Evolutionary conservation across 2,113 vertebrate species (phyloP).

Genomic region (Lophotis ruficrista): DNA sequence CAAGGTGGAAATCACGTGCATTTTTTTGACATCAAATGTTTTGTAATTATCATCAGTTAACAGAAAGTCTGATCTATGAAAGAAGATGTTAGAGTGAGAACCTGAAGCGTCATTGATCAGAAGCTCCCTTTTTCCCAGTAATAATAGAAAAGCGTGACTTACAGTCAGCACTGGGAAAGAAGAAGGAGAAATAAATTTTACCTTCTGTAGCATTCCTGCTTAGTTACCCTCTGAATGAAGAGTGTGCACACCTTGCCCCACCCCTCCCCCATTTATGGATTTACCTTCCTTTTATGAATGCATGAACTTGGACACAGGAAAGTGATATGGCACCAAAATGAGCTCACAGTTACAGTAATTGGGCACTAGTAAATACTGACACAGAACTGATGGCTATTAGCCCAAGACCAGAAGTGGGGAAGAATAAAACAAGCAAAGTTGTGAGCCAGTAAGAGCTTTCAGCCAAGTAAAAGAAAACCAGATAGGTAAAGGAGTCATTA

Average conservation of each 20-base stretch:
- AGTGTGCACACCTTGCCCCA: background rate
- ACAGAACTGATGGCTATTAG: background rate
- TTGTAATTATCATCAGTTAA: background rate
- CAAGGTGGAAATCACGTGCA: background rate
- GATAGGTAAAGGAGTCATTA: constrained; percentile 44
- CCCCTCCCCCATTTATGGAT: background rate
- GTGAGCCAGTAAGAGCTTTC: background rate
- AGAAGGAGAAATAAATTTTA: background rate
- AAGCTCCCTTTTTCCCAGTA: background rate
- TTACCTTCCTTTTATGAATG: background rate
- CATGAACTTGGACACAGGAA: background rate
- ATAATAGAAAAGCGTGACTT: background rate
- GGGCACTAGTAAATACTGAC: background rate
- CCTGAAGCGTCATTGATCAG: background rate
- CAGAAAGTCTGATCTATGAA: background rate
- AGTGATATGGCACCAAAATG: background rate
- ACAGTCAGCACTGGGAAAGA: background rate
- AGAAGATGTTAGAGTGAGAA: background rate
- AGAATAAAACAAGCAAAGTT: background rate
- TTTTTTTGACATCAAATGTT: background rate
- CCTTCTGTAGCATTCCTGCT: background rate
- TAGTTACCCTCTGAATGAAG: background rate
- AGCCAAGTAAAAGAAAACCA: background rate
- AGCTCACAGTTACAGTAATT: background rate
- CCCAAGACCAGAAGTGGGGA: background rate